Percentiles rank a stretch among this genome's conserved stretches.
Evolutionary conservation across 2,888 invertebrate genomes (phyloP).

Genomic region (Stramonita haemastoma): DNA sequence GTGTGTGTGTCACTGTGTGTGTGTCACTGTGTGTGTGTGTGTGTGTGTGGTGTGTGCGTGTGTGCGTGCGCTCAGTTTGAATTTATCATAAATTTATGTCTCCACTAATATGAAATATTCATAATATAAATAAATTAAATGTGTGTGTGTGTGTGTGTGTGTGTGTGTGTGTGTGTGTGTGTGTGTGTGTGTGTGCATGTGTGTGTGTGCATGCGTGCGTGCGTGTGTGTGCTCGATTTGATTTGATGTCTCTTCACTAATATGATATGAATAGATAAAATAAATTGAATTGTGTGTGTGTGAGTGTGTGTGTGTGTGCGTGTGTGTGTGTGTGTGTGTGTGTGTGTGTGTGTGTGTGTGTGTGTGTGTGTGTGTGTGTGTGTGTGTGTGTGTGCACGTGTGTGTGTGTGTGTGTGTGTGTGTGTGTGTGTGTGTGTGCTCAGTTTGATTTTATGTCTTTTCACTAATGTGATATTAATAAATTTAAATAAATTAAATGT

Average conservation of each 20-base stretch:
- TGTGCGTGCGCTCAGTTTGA: slow-evolving; percentile 49
- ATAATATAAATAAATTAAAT: too few species aligned
- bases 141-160: slow-evolving; percentile 7
- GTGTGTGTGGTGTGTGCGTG: too few species aligned
- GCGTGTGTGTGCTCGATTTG: not conserved
- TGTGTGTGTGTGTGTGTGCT: too few species aligned
- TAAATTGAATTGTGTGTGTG: not conserved
- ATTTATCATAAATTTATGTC: too few species aligned
- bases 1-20: slow-evolving; percentile 82
- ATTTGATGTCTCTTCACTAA: too few species aligned
- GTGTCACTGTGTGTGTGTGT: slow-evolving; percentile 83
- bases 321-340: not conserved
- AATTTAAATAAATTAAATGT: not conserved
- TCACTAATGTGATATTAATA: too few species aligned
- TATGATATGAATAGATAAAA: too few species aligned
- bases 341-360: not conserved
- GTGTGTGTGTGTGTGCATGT: not conserved
- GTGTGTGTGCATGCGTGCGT: not conserved
- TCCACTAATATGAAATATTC: not conserved
- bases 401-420: not conserved
- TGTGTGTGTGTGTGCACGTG: not conserved
- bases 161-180: slow-evolving; percentile 10
- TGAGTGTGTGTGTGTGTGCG: not conserved
- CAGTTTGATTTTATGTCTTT: too few species aligned
- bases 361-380: not conserved